Percentiles rank a stretch among this genome's conserved stretches.
Conservation (phyloP, 2,888 invertebrate species). For the Eudasyphora cyanicolor region DNA sequence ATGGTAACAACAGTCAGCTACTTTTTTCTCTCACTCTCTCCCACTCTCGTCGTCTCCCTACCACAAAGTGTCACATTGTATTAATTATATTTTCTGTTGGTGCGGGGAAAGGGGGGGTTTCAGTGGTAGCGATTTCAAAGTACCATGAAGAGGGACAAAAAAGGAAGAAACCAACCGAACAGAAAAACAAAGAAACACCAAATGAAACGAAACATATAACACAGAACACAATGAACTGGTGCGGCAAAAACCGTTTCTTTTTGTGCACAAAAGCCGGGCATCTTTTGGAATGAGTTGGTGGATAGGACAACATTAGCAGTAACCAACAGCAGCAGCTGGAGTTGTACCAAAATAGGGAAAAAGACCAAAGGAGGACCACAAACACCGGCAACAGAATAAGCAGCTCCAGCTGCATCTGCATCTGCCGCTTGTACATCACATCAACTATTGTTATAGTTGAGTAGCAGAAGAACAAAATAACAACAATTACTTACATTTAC, state of each 20-base stretch:
- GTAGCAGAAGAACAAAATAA: slow-evolving; percentile 39
- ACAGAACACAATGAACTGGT: slow-evolving; percentile 5
- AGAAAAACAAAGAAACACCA: slow-evolving; percentile 47
- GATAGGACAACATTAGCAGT: slow-evolving; percentile 33
- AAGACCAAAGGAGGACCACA: slow-evolving; percentile 3
- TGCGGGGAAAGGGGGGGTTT: neutral
- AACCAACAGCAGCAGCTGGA: neutral
- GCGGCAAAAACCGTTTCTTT: slow-evolving; percentile 32
- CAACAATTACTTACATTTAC: slow-evolving; percentile 39
- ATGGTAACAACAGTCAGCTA: slow-evolving; percentile 22
- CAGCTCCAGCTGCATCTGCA: slow-evolving; percentile 5
- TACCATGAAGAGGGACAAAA: slow-evolving; percentile 8
- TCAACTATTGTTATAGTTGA: slow-evolving; percentile 43
- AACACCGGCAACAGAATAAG: neutral
- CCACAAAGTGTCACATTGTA: slow-evolving; percentile 66
- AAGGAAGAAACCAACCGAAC: slow-evolving; percentile 43
- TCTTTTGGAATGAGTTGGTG: slow-evolving; percentile 12
- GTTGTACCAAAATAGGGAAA: slow-evolving; percentile 17
- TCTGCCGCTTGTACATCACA: too few species aligned
- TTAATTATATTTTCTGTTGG: slow-evolving; percentile 63
- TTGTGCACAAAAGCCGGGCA: slow-evolving; percentile 14
- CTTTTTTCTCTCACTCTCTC: neutral
- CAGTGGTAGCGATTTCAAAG: too few species aligned
- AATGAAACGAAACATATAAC: too few species aligned
- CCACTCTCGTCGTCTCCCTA: neutral